Percentiles rank a stretch among this genome's conserved stretches.
phyloP scores from a whole-genome alignment of 2,797 vertebrate genomes.

The Sebastes iracundus region DNA sequence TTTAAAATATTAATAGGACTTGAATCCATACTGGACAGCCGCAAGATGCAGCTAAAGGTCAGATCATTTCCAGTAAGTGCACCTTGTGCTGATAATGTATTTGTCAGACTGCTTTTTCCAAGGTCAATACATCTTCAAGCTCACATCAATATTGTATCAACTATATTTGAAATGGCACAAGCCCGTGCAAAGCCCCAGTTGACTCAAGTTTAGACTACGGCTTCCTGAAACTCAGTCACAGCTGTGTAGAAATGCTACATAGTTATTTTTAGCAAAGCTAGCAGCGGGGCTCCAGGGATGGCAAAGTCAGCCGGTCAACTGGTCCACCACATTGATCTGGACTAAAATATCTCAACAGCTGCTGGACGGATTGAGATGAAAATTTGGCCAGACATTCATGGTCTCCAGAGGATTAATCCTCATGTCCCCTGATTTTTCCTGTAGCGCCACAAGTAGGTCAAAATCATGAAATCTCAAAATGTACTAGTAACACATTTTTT shows the following conservation, averaged over 20 bases:
- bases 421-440: not conserved
- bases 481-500: not conserved
- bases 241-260: not conserved
- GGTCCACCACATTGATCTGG: not conserved
- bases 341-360: conserved; percentile 10
- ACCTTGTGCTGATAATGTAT: not conserved
- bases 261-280: not conserved
- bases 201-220: not conserved
- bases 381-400: not conserved
- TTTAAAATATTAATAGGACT: not conserved
- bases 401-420: not conserved
- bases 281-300: not conserved
- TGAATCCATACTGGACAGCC: not conserved
- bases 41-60: not conserved
- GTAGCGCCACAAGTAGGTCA: not conserved
- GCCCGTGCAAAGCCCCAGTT: not conserved
- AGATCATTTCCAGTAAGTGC: not conserved
- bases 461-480: not conserved
- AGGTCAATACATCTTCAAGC: not conserved
- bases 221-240: not conserved
- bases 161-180: not conserved
- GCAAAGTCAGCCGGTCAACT: not conserved
- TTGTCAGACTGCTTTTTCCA: not conserved
- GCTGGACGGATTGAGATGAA: not conserved
- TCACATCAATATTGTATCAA: not conserved